Conservation (phyloP, 2,113 vertebrate genomes). For the Malurus alboscapulatus region DNA sequence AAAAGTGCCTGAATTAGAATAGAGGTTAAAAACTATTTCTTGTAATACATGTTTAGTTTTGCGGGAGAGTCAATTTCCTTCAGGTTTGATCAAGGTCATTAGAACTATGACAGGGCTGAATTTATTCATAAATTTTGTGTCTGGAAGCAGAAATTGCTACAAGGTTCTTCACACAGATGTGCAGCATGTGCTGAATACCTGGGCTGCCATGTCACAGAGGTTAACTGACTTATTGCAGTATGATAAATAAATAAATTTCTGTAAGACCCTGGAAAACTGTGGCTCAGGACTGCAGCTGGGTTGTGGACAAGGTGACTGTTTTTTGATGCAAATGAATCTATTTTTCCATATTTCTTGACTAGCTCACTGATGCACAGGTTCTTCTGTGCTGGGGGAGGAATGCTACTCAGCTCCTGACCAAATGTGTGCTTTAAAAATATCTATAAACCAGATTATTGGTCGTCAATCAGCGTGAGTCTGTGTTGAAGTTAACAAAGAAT, state of each 20-base stretch:
- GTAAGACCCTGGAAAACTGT: not conserved
- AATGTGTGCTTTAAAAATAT: not conserved
- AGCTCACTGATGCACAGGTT: not conserved
- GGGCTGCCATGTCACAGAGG: not conserved
- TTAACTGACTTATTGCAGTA: not conserved
- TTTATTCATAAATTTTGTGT: not conserved
- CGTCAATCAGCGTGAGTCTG: accelerated
- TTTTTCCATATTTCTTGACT: not conserved
- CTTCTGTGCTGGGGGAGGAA: not conserved
- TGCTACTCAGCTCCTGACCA: accelerated
- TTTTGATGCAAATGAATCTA: not conserved
- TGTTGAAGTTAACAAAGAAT: not conserved
- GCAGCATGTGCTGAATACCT: not conserved
- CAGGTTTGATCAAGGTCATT: slow-evolving; percentile 26
- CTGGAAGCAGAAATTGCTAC: not conserved
- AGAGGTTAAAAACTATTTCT: not conserved
- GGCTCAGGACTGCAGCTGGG: not conserved
- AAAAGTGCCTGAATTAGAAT: not conserved
- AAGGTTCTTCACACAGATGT: not conserved
- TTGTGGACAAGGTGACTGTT: not conserved
- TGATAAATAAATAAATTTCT: not conserved
- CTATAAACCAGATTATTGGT: not conserved
- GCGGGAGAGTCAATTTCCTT: not conserved
- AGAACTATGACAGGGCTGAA: not conserved
- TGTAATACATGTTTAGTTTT: not conserved